phyloP scores from a whole-genome alignment of 2,113 vertebrate species.

The Phrynosoma platyrhinos region DNA sequence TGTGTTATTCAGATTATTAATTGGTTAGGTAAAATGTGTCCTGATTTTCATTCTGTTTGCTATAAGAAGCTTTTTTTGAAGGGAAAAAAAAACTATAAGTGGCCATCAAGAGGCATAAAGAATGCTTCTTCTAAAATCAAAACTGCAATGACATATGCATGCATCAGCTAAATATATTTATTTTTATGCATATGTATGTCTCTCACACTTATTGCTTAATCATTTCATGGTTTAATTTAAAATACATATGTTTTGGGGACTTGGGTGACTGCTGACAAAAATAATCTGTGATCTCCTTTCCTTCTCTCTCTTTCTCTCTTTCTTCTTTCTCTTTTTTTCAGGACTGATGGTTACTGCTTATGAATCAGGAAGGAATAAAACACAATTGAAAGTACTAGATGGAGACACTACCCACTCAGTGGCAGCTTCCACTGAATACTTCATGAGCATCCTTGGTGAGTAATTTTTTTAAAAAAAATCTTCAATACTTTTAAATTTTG shows the following conservation, averaged over 20 bases:
- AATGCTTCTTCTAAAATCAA: neutral
- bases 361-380: constrained; percentile 34
- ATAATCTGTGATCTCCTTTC: neutral
- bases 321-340: constrained; percentile 33
- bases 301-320: neutral
- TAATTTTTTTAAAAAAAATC: neutral
- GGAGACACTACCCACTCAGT: constrained; percentile 12
- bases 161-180: neutral
- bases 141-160: neutral
- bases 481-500: neutral
- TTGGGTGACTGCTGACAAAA: neutral
- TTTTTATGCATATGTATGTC: neutral
- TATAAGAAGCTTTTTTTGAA: too few species aligned
- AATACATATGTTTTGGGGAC: neutral
- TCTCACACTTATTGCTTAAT: neutral
- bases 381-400: neutral
- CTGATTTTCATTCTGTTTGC: too few species aligned
- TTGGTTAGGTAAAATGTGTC: too few species aligned
- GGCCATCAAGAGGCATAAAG: neutral
- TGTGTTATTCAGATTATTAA: too few species aligned
- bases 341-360: constrained; percentile 9
- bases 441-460: constrained; percentile 51
- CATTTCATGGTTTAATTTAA: too few species aligned
- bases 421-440: neutral
- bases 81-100: too few species aligned